Base-by-base conservation (phyloP, 2,888 invertebrate genomes). In the Glaucopsyche alexis region DNA sequence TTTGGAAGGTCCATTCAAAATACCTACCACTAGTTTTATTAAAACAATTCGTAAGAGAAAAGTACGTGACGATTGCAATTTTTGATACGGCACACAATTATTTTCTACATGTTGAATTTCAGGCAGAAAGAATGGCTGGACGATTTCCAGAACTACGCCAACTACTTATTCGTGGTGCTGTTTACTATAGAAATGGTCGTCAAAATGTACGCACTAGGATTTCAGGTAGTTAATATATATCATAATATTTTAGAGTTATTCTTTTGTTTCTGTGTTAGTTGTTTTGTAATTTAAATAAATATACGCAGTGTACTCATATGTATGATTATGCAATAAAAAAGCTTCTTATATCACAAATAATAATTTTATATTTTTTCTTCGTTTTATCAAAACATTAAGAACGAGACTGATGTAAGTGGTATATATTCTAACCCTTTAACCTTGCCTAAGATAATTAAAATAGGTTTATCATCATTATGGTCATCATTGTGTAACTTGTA, bases 141-240 rank as follows among this genome's bases (percentile, higher is more conserved):
- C 85, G 90, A 96, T 73, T 99, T 99, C 93, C 99, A 99, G 95
- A 97, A 96, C 84, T 95, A 96, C 83, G 99, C 99, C 75, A 99
- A 99, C 88, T 96, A 98, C 88, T 96, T 99, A 86, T 99, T 99
- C 89, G 99, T 99, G 80, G 96, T 98, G 7, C 95, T 99, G 71
- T 99, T 99, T 93, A 97, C 99, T n/a, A 94, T 99, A 94, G 99
- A 99, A 93, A 99, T 99, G 99, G 94, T 99, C 84, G 94, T 99
- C 75, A 99, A 99, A 93, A 99, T 99, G 99, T 99, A 99, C 93
- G 99, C 99, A 84, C 95, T 99, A 85, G 99, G 99, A 83, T 97
- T 99, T 93, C 98, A 97, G 94, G 98, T 96, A 87, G 19, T 55
- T 5, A 52, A 1, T 16, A 8, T 2, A 8, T 52, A 0, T 7